phyloP scores from a whole-genome alignment of 1,140 invertebrate genomes.

The Stenopsyche tienmushanensis region DNA sequence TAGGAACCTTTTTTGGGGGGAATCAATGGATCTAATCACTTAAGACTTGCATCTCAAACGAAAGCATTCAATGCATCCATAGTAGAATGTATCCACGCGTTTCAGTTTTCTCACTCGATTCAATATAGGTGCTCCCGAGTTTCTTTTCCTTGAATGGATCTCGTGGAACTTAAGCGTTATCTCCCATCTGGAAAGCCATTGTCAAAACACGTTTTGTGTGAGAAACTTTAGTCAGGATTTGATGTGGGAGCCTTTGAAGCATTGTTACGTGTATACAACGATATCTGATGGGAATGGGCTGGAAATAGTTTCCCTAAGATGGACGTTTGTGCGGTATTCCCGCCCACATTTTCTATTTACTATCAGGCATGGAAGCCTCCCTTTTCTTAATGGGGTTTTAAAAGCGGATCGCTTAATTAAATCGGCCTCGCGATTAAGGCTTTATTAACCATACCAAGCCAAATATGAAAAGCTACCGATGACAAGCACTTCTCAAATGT shows the following conservation, averaged over 20 bases:
- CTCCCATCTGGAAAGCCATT: conserved; percentile 12
- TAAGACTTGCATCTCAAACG: not conserved
- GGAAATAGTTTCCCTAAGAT: conserved; percentile 8
- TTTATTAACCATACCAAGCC: not conserved
- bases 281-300: conserved; percentile 5
- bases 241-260: conserved; percentile 1
- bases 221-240: not conserved
- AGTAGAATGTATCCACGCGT: not conserved
- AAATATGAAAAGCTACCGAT: no score
- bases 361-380: not conserved
- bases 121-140: not conserved
- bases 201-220: conserved; percentile 10
- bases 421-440: not conserved
- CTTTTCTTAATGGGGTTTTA: not conserved
- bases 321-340: conserved; percentile 1
- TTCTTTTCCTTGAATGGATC: not conserved
- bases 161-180: conserved; percentile 3
- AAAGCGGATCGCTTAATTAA: conserved; percentile 9
- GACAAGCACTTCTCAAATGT: no score
- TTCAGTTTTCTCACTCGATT: not conserved
- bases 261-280: conserved; percentile 3
- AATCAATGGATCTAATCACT: no score
- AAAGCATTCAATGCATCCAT: not conserved
- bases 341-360: not conserved
- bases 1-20: no score